phyloP scores from a whole-genome alignment of 2,113 vertebrate genomes.

The Gambusia affinis region DNA sequence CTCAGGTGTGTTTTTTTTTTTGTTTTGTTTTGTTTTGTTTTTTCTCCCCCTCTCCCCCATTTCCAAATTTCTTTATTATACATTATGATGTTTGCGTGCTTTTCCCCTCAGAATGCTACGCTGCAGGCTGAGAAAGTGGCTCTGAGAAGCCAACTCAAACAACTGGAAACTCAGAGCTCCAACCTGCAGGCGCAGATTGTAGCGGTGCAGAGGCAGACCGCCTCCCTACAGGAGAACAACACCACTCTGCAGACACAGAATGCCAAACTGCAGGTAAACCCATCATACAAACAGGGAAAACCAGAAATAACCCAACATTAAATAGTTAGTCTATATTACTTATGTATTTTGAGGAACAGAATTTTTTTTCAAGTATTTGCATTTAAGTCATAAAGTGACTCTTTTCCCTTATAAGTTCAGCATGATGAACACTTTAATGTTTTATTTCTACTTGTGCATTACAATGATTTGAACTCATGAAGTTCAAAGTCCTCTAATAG shows the following conservation, averaged over 20 bases:
- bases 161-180: conserved; percentile 93
- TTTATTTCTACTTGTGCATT: too few species aligned
- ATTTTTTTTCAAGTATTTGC: too few species aligned
- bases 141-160: conserved; percentile 92
- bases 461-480: too few species aligned
- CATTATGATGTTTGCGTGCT: not conserved
- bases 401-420: too few species aligned
- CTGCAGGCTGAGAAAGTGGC: conserved; percentile 97
- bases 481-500: too few species aligned
- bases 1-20: not conserved
- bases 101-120: conserved; percentile 89
- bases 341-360: too few species aligned
- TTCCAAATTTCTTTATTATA: not conserved
- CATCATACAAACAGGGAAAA: too few species aligned
- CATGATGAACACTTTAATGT: too few species aligned
- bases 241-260: conserved; percentile 95
- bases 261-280: conserved; percentile 92
- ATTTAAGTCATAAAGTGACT: too few species aligned
- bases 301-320: not conserved
- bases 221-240: conserved; percentile 95
- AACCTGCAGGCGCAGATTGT: conserved; percentile 97
- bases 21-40: too few species aligned
- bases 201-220: conserved; percentile 92
- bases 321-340: not conserved
- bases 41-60: not conserved